Conservation (phyloP, 1,140 invertebrate genomes). For the Aphidius ervi region DNA sequence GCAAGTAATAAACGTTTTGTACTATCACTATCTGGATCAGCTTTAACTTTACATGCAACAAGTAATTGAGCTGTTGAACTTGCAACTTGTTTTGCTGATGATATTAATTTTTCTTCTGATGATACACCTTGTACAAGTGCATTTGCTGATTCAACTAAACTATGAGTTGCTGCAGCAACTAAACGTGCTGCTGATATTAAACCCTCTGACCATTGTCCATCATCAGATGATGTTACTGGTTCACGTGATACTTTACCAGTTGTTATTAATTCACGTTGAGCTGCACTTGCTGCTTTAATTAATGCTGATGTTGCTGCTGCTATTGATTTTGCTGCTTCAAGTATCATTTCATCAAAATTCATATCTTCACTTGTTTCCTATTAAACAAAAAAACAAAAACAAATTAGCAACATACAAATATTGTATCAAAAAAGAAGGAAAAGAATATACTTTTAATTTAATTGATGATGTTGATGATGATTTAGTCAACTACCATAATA, state of each 20-base stretch:
- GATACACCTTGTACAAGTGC: slow-evolving; percentile 91
- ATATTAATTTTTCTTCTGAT: slow-evolving; percentile 94
- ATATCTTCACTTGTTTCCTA: slow-evolving; percentile 88
- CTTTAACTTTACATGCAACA: slow-evolving; percentile 97
- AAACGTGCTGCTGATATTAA: slow-evolving; percentile 91
- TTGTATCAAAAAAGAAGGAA: no score
- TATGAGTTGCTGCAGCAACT: slow-evolving; percentile 96
- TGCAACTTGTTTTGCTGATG: slow-evolving; percentile 95
- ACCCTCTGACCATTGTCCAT: slow-evolving; percentile 98
- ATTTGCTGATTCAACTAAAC: slow-evolving; percentile 95
- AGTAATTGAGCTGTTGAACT: slow-evolving; percentile 94
- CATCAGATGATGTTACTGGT: slow-evolving; percentile 80
- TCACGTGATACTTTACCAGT: slow-evolving; percentile 74
- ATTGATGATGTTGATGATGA: slow-evolving; percentile 12
- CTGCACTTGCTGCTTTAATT: slow-evolving; percentile 92
- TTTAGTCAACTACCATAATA: slow-evolving; percentile 64
- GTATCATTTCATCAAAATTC: slow-evolving; percentile 98
- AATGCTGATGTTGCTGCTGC: slow-evolving; percentile 93
- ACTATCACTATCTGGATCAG: slow-evolving; percentile 89
- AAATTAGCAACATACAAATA: no score
- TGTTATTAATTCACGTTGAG: slow-evolving; percentile 88
- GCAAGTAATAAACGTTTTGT: slow-evolving; percentile 91
- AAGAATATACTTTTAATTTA: no score
- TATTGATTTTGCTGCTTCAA: slow-evolving; percentile 97
- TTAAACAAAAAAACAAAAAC: background rate